Base-by-base conservation (phyloP, 2,113 vertebrate genomes). In the Pituophis catenifer region DNA sequence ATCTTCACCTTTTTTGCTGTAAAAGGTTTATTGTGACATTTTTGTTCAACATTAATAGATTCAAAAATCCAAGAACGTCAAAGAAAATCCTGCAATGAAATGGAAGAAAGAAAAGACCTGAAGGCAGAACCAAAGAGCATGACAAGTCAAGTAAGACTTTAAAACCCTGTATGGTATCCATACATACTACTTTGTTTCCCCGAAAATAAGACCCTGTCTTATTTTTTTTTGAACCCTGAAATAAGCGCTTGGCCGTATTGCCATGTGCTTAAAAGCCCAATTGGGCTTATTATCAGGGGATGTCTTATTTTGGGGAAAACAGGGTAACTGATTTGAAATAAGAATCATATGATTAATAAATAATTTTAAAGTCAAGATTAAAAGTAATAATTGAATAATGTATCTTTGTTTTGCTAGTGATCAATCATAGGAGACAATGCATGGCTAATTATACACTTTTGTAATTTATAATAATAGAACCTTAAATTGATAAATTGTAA, bases 81-180 rank as follows among this genome's bases (percentile, higher is more conserved):
- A 96, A 98, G 98, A 96, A 99, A 99, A 97, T 99, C 98, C 92
- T 98, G 95, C 94, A 98, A 98, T 95, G 98, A 98, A 96, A 97
- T 98, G 93, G 98, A 99, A 96, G 98, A 99, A 96, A 98, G 98
- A 81, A 99, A 98, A 96, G 98, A 96, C 70, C 95, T 99, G 11
- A 99, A 99, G 93, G 95, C 97, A 70, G 99, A 99, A 92, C 92
- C 99, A 50, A 99, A 98, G 97, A 91, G 97, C 1, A 91, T 98
- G 23, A 98, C 98, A 65, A 96, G 97, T 91, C 99, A 98, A 94
- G 98, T 99, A 95, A 97, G 26, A 17, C 4, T 33, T 90, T 62
- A 90, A 86, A 38, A 62, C 44, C 3, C 62, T 19, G 44, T 93
- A n/a, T 52, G 44, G 5, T 15, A 24, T 75, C 0, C 9, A 0